Base-by-base conservation (phyloP, 2,113 vertebrate species). In the Chloebia gouldiae region DNA sequence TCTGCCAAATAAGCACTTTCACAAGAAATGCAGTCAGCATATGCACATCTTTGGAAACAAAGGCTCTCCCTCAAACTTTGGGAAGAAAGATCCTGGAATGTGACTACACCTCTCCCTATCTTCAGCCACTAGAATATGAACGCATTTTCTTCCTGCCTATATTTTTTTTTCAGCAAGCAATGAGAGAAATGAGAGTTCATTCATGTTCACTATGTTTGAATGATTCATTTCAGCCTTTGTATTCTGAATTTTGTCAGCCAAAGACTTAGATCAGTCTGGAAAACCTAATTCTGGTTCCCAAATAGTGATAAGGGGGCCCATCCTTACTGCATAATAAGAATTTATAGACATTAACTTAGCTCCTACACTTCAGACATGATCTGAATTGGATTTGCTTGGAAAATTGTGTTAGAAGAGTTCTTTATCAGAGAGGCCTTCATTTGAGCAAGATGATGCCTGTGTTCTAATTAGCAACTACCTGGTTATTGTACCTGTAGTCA, bases 141-240 rank as follows among this genome's bases (percentile, higher is more conserved):
- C 0, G 0, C 4, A 14, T 35, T 72, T 83, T 53, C 19, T 53
- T 77, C 44, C 30, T 42, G 13, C 3, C 8, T 35, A 0, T 25
- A 9, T 25, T 19, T 30, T 25, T 19, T 30, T 59, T 84, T 88
- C 61, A 56, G 17, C n/a, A 37, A 54, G 30, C 42, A 80, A 37
- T 59, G 12, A 69, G 35, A 72, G 6, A 64, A 68, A 35, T 33
- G 2, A 10, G 35, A 81, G 21, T 60, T 56, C 69, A 25, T 73
- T 91, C 15, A 33, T 25, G 25, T 40, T 59, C 45, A 15, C 18
- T 7, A 8, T 45, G 6, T 4, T 73, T 81, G 25, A 65, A 45
- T 15, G 5, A 57, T 33, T 23, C 7, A 17, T 6, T 65, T 47
- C n/a, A 75, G 11, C 8, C 8, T 42, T 61, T 82, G 16, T 40